phyloP scores from a whole-genome alignment of 2,797 vertebrate genomes.

The Brachyalestes nurse region DNA sequence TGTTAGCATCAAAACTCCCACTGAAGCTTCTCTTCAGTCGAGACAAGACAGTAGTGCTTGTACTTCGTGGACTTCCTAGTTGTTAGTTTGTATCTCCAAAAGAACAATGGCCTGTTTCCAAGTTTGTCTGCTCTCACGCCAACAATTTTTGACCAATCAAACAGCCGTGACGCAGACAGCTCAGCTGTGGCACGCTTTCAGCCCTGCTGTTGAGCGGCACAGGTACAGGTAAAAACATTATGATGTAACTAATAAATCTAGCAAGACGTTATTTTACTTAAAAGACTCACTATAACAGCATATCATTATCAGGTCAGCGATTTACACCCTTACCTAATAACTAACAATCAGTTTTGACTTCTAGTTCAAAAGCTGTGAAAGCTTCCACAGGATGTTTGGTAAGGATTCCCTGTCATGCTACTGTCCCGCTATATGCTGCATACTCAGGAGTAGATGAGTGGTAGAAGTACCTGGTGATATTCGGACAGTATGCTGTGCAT shows the following conservation, averaged over 20 bases:
- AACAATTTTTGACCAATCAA: no score
- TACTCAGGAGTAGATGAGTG: background rate
- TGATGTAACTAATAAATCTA: background rate
- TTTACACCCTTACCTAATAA: background rate
- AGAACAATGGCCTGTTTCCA: no score
- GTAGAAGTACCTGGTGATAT: slow-evolving; percentile 88
- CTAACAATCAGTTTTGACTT: background rate
- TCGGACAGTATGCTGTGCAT: slow-evolving; percentile 92
- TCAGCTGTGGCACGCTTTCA: no score
- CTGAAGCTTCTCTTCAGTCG: no score
- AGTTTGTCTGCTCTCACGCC: no score
- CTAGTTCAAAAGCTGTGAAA: background rate
- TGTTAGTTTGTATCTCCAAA: no score
- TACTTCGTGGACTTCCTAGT: no score
- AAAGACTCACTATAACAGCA: background rate
- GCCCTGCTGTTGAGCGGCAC: no score
- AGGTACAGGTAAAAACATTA: no score
- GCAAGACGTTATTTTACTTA: background rate
- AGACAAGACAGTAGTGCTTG: no score
- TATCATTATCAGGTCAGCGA: background rate
- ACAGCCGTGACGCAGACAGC: no score
- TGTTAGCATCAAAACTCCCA: no score
- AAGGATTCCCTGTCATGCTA: background rate
- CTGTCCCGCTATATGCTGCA: background rate
- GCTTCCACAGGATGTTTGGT: background rate